A percentile compares a stretch with the other conserved stretches of the same genome.
These are phyloP conservation scores for Myiopsitta monachus DNA, from an alignment of 2,113 vertebrate genomes.

Conservation along the genomic window DNA sequence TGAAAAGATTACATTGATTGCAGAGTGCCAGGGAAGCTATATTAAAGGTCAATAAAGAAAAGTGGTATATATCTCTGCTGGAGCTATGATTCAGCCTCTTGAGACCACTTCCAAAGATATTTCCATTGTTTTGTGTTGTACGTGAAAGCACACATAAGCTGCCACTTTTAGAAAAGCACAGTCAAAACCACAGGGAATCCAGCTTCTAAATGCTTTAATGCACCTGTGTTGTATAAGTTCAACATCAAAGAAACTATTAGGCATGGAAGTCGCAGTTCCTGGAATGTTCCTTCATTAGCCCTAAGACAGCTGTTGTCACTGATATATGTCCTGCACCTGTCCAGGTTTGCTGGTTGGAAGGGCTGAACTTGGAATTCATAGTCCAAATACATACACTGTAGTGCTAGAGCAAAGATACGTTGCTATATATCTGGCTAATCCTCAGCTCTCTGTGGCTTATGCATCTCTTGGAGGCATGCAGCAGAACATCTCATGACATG, in stretches of 20 bases:
- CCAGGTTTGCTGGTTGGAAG: background rate
- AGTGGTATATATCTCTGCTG: conserved; percentile 44
- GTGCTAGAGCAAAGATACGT: background rate
- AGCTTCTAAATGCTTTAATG: background rate
- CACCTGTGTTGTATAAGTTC: background rate
- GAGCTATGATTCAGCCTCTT: conserved; percentile 33
- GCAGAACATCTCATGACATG: background rate
- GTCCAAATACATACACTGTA: background rate
- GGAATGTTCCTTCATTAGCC: background rate
- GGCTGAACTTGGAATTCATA: background rate
- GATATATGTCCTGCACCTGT: background rate
- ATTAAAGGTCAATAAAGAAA: conserved; percentile 66
- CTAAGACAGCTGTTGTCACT: background rate
- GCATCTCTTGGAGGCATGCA: background rate
- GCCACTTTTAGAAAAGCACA: background rate
- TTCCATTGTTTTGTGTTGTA: conserved; percentile 28
- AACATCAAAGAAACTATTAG: background rate
- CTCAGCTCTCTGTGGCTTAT: background rate
- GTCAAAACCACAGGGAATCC: background rate
- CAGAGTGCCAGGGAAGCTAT: conserved; percentile 30
- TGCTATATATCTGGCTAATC: background rate
- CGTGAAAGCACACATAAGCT: background rate
- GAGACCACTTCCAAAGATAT: conserved; percentile 13
- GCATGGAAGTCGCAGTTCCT: background rate
- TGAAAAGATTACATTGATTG: conserved; percentile 57